Conservation (phyloP, 2,797 vertebrate genomes). For the Sebastes paucispinis region DNA sequence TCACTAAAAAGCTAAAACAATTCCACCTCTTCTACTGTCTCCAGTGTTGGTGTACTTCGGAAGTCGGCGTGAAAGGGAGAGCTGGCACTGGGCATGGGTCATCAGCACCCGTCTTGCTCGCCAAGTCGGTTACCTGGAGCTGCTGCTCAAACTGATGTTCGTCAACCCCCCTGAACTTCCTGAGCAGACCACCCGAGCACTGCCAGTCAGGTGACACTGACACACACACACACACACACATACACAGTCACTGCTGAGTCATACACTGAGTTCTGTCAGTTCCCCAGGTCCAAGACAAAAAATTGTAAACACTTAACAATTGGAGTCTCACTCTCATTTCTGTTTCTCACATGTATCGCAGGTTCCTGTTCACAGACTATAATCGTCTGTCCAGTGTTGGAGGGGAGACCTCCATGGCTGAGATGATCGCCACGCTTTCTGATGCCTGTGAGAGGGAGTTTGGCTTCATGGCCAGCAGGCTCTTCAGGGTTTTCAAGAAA, state of each 20-base stretch:
- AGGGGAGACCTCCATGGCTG: constrained; percentile 98
- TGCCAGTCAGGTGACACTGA: constrained; percentile 91
- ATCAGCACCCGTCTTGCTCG: constrained; percentile 93
- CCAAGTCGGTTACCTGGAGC: constrained; percentile 93
- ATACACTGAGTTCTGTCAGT: not conserved
- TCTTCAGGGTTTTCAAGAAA: constrained; percentile 97
- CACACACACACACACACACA: not conserved
- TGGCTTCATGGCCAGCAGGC: constrained; percentile 96
- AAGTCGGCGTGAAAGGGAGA: constrained; percentile 93
- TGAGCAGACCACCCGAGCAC: constrained; percentile 96
- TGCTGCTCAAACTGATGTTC: constrained; percentile 97
- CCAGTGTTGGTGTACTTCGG: constrained; percentile 96
- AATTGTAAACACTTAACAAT: not conserved
- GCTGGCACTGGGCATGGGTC: constrained; percentile 97
- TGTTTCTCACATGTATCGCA: constrained; percentile 51
- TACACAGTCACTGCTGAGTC: not conserved
- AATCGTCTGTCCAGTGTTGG: constrained; percentile 97
- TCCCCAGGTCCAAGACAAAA: not conserved
- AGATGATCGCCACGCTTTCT: constrained; percentile 98
- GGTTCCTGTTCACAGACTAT: constrained; percentile 98
- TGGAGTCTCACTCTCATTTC: not conserved
- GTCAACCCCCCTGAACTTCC: constrained; percentile 97
- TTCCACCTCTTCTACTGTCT: constrained; percentile 21
- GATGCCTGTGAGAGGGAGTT: constrained; percentile 98
- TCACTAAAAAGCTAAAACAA: not conserved